phyloP scores from a whole-genome alignment of 2,888 invertebrate genomes.

The Proisotoma minuta region DNA sequence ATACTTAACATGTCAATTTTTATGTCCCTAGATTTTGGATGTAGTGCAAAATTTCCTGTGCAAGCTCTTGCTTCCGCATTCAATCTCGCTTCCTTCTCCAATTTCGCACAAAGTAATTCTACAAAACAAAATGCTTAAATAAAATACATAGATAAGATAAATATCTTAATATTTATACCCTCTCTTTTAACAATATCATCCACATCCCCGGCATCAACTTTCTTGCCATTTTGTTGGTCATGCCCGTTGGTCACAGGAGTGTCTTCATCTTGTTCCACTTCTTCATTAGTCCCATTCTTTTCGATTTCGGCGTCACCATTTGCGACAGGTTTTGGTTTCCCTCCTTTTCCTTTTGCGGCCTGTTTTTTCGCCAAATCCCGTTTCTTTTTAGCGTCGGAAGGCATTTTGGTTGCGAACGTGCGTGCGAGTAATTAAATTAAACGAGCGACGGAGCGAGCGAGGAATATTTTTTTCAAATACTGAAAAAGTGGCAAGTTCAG shows the following conservation, averaged over 20 bases:
- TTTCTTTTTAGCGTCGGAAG: conserved; percentile 97
- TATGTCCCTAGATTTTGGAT: conserved; percentile 90
- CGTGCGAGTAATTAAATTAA: neutral
- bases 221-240: conserved; percentile 10
- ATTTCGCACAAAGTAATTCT: conserved; percentile 78
- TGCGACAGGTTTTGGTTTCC: conserved; percentile 52
- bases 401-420: conserved; percentile 61
- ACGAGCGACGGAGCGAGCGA: no score
- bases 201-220: conserved; percentile 34
- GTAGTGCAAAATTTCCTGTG: conserved; percentile 83
- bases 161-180: conserved; percentile 54
- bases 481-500: neutral
- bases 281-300: conserved; percentile 50
- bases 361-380: conserved; percentile 97
- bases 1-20: conserved; percentile 95
- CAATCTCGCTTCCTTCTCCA: conserved; percentile 84
- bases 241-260: conserved; percentile 37
- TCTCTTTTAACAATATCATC: conserved; percentile 62
- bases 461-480: neutral
- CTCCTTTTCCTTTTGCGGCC: conserved; percentile 62
- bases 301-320: conserved; percentile 50
- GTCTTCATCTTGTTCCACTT: conserved; percentile 48
- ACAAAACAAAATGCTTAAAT: conserved; percentile 47
- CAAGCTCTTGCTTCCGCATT: conserved; percentile 90
- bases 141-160: neutral